phyloP scores from a whole-genome alignment of 2,797 vertebrate species.

The Aeoliscus strigatus region DNA sequence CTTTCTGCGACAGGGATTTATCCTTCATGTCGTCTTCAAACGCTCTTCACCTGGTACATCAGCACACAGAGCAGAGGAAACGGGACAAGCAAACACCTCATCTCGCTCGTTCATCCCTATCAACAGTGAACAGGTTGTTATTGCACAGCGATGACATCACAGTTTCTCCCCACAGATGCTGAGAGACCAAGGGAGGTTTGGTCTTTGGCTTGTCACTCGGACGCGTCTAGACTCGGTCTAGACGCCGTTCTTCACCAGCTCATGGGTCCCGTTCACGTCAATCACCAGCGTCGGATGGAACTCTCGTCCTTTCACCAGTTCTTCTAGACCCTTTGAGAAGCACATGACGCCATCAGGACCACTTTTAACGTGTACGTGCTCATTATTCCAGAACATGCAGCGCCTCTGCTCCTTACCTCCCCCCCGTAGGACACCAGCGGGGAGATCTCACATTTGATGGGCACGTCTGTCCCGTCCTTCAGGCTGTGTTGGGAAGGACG shows the following conservation, averaged over 20 bases:
- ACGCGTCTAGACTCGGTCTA: slow-evolving; percentile 57
- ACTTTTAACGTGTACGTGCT: background rate
- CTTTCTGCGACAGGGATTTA: slow-evolving; percentile 26
- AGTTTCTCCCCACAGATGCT: slow-evolving; percentile 45
- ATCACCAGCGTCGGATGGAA: slow-evolving; percentile 85
- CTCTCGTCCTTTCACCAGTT: slow-evolving; percentile 78
- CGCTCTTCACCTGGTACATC: slow-evolving; percentile 21
- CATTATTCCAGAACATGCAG: too few species aligned
- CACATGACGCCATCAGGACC: slow-evolving; percentile 4
- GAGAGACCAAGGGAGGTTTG: slow-evolving; percentile 31
- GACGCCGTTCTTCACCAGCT: slow-evolving; percentile 87
- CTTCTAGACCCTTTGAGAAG: slow-evolving; percentile 80
- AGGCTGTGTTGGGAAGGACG: slow-evolving; percentile 71
- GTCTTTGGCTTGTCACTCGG: slow-evolving; percentile 36
- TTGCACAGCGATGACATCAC: slow-evolving; percentile 70
- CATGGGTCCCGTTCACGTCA: slow-evolving; percentile 76
- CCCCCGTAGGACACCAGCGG: slow-evolving; percentile 91
- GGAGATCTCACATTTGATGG: slow-evolving; percentile 96
- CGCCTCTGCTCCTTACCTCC: slow-evolving; percentile 81
- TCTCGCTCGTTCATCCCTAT: slow-evolving; percentile 21
- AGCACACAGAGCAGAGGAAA: slow-evolving; percentile 21
- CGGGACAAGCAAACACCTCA: slow-evolving; percentile 34
- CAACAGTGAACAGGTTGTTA: slow-evolving; percentile 40
- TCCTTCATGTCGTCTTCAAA: slow-evolving; percentile 52
- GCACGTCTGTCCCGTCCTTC: slow-evolving; percentile 90